Conservation (phyloP, 64 coral and sea anemone genomes). For the Montipora capricornis region DNA sequence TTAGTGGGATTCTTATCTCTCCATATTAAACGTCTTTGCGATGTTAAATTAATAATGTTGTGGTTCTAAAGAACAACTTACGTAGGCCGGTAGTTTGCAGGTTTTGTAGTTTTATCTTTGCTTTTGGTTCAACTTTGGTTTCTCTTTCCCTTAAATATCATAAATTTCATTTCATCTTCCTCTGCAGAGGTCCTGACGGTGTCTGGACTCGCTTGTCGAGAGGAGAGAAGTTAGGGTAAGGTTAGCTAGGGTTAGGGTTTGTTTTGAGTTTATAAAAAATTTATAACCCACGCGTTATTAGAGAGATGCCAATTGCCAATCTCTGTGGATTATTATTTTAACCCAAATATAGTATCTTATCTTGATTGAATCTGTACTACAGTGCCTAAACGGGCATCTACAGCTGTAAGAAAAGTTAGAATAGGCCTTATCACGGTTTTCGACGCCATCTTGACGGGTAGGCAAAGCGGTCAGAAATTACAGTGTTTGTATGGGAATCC, state of each 20-base stretch:
- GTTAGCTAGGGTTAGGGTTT: no score
- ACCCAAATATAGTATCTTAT: no score
- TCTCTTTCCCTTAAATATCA: no score
- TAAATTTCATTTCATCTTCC: constrained; percentile 3
- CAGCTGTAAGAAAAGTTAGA: no score
- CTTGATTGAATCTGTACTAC: no score
- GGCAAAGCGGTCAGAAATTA: no score
- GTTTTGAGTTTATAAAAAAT: not conserved
- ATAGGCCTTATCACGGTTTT: no score
- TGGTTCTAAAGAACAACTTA: not conserved
- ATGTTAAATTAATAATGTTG: not conserved
- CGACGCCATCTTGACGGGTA: no score
- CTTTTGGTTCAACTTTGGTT: not conserved
- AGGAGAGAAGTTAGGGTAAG: constrained; percentile 95
- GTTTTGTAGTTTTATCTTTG: not conserved
- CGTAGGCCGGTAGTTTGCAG: not conserved
- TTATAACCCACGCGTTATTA: not conserved
- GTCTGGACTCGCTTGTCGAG: constrained; percentile 94
- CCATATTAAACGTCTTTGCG: not conserved
- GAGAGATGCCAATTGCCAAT: no score
- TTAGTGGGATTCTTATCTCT: constrained; percentile 2
- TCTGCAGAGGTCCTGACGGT: constrained; percentile 90
- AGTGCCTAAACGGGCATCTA: no score
- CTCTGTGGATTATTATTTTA: no score
- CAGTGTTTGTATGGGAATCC: no score